A percentile compares a stretch with the other conserved stretches of the same genome.
Conservation (phyloP, 2,797 vertebrate species). For the Cyclopterus lumpus region DNA sequence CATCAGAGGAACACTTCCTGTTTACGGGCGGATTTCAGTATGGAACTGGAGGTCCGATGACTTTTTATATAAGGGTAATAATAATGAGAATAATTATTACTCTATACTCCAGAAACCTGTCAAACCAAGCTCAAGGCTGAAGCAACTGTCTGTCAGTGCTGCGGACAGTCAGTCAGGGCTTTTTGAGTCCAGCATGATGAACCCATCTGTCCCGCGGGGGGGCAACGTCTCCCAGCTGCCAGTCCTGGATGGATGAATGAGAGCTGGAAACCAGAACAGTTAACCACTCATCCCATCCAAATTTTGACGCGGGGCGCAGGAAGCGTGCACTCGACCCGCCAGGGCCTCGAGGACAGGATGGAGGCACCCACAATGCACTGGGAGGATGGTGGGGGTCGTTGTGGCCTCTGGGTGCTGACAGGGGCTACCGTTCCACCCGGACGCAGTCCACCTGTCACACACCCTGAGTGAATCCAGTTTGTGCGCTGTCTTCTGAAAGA, state of each 20-base stretch:
- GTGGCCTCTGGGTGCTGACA: constrained; percentile 74
- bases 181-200: constrained; percentile 44
- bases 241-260: constrained; percentile 41
- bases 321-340: constrained; percentile 73
- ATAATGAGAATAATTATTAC: no score
- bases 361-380: constrained; percentile 61
- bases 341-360: constrained; percentile 36
- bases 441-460: constrained; percentile 82
- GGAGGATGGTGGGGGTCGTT: constrained; percentile 51
- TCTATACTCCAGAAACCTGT: background rate
- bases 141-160: background rate
- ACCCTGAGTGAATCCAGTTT: constrained; percentile 11
- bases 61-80: background rate
- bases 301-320: constrained; percentile 70
- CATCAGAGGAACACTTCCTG: background rate
- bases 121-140: background rate
- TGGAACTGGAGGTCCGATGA: background rate
- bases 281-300: constrained; percentile 61
- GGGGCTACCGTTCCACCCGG: constrained; percentile 66
- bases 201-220: constrained; percentile 66
- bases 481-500: background rate
- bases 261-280: constrained; percentile 70
- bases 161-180: background rate
- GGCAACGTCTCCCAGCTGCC: constrained; percentile 77
- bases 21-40: background rate